Conservation (phyloP, 1,140 invertebrate species). For the Pseudobourletiella spinata region DNA sequence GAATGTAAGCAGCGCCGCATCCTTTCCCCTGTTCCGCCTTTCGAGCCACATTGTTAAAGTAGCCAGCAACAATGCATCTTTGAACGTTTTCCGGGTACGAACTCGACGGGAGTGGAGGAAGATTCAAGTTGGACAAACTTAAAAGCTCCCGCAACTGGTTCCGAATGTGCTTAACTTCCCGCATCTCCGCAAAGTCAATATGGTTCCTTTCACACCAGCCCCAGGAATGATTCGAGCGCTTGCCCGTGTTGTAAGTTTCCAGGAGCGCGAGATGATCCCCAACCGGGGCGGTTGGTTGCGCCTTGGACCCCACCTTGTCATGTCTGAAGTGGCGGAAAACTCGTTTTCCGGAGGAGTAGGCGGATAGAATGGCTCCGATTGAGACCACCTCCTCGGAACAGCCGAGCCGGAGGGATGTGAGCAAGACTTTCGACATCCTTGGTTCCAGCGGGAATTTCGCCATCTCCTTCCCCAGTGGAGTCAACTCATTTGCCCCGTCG, state of each 20-base stretch:
- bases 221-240: neutral
- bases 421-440: constrained; percentile 41
- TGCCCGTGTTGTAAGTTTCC: neutral
- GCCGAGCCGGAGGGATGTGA: constrained; percentile 50
- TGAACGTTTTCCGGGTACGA: neutral
- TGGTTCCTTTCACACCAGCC: neutral
- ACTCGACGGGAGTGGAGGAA: neutral
- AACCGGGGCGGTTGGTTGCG: neutral
- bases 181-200: neutral
- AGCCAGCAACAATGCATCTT: neutral
- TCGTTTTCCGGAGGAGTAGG: neutral
- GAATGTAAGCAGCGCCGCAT: neutral
- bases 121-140: neutral
- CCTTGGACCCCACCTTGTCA: neutral
- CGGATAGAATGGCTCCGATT: constrained; percentile 57
- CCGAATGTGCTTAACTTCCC: neutral
- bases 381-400: constrained; percentile 91
- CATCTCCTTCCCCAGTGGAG: constrained; percentile 75
- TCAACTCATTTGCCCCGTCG: constrained; percentile 70
- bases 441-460: constrained; percentile 85
- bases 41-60: neutral
- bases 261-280: neutral
- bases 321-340: neutral
- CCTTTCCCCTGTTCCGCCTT: neutral
- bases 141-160: neutral